These are phyloP conservation scores for Cenopis cana DNA, from an alignment of 2,888 invertebrate genomes.

Conservation along the genomic window DNA sequence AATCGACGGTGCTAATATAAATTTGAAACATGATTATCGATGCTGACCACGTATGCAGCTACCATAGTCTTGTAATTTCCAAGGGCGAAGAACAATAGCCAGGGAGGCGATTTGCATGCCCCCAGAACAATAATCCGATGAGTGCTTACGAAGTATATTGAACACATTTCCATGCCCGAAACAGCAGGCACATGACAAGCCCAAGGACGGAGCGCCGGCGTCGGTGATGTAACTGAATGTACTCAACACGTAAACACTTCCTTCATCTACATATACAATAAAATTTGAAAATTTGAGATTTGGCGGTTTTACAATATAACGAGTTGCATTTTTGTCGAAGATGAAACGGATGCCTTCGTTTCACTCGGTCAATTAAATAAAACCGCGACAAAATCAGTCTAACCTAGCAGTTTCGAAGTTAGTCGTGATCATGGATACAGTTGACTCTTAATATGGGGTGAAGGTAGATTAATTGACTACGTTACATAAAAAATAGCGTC, in stretches of 20 bases:
- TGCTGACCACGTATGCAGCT: constrained; percentile 69
- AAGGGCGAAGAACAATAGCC: constrained; percentile 80
- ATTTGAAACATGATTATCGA: constrained; percentile 72
- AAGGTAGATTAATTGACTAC: neutral
- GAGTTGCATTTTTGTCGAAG: too few species aligned
- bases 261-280: constrained; percentile 68
- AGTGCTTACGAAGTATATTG: constrained; percentile 67
- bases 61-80: constrained; percentile 72
- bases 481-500: neutral
- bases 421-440: neutral
- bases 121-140: constrained; percentile 56
- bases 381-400: constrained; percentile 51
- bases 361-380: too few species aligned
- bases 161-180: constrained; percentile 80
- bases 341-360: too few species aligned
- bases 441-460: neutral
- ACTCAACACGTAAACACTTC: constrained; percentile 47
- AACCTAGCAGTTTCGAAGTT: neutral
- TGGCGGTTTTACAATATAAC: too few species aligned
- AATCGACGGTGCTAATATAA: constrained; percentile 47
- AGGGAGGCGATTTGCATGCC: constrained; percentile 77
- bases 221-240: constrained; percentile 75
- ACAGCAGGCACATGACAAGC: constrained; percentile 57
- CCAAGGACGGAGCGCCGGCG: constrained; percentile 61
- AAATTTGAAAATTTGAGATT: constrained; percentile 50